phyloP scores from a whole-genome alignment of 1,140 invertebrate species.

The Nasonia vitripennis region DNA sequence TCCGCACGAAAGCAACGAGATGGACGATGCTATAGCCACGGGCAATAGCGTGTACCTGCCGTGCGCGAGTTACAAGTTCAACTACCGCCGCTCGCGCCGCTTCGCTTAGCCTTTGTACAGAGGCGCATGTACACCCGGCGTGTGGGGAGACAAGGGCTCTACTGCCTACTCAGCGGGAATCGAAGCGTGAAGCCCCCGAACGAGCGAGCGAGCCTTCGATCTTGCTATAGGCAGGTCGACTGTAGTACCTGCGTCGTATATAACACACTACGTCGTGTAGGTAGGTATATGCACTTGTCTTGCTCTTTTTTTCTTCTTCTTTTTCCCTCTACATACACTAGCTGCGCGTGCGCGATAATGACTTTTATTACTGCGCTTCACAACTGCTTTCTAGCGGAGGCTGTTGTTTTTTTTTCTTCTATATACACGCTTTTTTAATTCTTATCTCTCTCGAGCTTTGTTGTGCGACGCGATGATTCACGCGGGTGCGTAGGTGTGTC shows the following conservation, averaged over 20 bases:
- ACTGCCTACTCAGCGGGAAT: slow-evolving; percentile 51
- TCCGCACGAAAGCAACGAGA: not conserved
- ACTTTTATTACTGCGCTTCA: not conserved
- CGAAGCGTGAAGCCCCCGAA: slow-evolving; percentile 60
- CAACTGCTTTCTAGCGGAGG: not conserved
- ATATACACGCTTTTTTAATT: not conserved
- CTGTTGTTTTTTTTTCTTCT: not conserved
- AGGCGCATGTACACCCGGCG: not conserved
- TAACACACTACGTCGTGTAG: not conserved
- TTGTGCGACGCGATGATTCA: not conserved
- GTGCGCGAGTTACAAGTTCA: not conserved
- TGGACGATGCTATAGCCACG: not conserved
- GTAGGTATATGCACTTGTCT: not conserved
- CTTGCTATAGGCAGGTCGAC: not conserved
- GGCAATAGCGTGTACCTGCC: not conserved
- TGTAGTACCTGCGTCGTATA: not conserved
- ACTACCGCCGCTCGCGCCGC: slow-evolving; percentile 34
- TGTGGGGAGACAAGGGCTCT: slow-evolving; percentile 2
- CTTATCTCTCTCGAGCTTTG: not conserved
- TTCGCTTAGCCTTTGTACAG: slow-evolving; percentile 10
- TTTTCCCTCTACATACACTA: not conserved
- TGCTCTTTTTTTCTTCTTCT: not conserved
- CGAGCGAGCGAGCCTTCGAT: slow-evolving; percentile 1
- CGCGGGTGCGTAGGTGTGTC: not conserved
- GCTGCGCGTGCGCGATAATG: not conserved